A percentile compares a stretch with the other conserved stretches of the same genome.
phyloP scores from a whole-genome alignment of 2,888 invertebrate species.

The Sympetrum striolatum region DNA sequence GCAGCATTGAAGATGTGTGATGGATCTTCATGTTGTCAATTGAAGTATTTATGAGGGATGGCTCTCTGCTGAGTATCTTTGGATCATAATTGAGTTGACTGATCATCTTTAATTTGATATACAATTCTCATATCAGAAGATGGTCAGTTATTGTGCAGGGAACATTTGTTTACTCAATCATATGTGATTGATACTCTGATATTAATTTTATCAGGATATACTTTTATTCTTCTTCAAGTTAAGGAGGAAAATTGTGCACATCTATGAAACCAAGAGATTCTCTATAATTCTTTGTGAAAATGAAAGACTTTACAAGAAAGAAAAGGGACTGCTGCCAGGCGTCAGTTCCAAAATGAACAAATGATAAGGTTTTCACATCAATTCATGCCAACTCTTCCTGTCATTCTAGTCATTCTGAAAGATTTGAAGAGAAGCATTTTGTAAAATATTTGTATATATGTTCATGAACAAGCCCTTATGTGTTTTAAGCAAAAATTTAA shows the following conservation, averaged over 20 bases:
- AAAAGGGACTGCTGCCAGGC: background rate
- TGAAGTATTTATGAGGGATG: background rate
- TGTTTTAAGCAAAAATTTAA: background rate
- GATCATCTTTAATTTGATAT: background rate
- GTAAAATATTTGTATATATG: background rate
- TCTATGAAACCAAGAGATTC: no score
- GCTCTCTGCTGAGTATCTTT: background rate
- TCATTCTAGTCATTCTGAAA: conserved; percentile 22
- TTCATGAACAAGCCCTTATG: background rate
- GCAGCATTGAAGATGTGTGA: background rate
- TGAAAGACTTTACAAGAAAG: background rate
- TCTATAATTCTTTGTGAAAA: background rate
- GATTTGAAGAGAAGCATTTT: background rate
- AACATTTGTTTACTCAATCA: background rate
- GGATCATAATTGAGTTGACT: background rate
- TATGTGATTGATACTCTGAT: background rate
- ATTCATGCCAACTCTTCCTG: background rate
- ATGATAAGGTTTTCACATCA: no score
- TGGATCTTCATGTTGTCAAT: background rate
- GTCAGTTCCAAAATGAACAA: background rate
- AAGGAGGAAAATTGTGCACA: background rate
- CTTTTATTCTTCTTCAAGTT: background rate
- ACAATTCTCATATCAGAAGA: background rate
- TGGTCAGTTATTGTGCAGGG: background rate
- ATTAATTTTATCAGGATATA: no score